Evolutionary conservation across 2,888 invertebrate species (phyloP).

Genomic region (Phaonia tiefii): DNA sequence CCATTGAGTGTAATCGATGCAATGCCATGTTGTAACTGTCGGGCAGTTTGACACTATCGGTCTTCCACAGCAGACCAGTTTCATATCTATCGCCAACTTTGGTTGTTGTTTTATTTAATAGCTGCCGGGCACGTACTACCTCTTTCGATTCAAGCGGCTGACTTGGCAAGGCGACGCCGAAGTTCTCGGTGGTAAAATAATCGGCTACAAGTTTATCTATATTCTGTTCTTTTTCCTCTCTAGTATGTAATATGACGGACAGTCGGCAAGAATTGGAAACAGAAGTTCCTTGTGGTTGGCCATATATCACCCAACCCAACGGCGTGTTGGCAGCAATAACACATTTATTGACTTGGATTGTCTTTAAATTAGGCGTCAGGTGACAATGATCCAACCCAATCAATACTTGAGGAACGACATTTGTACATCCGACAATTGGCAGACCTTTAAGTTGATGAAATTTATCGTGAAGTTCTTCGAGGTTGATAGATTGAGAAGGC

Average conservation of each 20-base stretch:
- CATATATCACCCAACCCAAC: conserved; percentile 31
- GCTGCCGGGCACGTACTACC: conserved; percentile 1
- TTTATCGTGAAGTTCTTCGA: too few species aligned
- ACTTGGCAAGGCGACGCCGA: neutral
- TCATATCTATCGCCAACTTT: conserved; percentile 18
- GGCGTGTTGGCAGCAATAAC: too few species aligned
- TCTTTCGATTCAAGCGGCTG: conserved; percentile 35
- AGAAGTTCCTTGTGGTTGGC: conserved; percentile 1
- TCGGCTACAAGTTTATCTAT: conserved; percentile 3
- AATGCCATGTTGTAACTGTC: conserved; percentile 27
- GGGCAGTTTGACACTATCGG: conserved; percentile 43
- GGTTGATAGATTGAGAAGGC: conserved; percentile 50
- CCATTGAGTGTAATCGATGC: conserved; percentile 48
- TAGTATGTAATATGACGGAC: too few species aligned
- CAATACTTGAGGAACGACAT: conserved; percentile 46
- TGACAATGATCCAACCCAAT: conserved; percentile 58
- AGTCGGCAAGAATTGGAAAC: neutral
- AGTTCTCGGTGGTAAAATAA: conserved; percentile 3
- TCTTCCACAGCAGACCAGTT: conserved; percentile 59
- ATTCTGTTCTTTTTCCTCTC: conserved; percentile 18
- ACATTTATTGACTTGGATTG: too few species aligned
- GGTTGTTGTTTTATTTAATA: neutral
- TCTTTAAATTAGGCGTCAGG: too few species aligned
- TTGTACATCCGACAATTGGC: too few species aligned
- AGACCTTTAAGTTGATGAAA: too few species aligned